Evolutionary conservation across 2,113 vertebrate genomes (phyloP).

Genomic region (Haemorhous mexicanus): DNA sequence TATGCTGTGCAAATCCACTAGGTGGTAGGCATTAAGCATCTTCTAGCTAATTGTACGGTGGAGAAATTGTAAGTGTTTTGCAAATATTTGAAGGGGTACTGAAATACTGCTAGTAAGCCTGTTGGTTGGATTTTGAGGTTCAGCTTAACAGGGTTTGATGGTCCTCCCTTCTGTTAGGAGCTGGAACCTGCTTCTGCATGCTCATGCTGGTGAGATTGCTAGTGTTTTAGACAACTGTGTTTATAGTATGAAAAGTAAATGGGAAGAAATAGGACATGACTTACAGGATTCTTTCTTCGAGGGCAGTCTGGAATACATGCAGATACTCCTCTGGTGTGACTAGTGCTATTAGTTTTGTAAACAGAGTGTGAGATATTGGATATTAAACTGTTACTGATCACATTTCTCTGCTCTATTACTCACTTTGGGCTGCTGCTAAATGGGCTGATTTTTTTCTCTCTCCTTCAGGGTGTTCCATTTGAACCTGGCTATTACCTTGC

Average conservation of each 20-base stretch:
- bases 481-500: background rate
- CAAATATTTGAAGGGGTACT: background rate
- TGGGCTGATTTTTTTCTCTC: background rate
- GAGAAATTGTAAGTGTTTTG: background rate
- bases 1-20: constrained; percentile 41
- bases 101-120: background rate
- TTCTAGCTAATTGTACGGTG: background rate
- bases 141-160: background rate
- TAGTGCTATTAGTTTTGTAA: background rate
- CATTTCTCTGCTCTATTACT: background rate
- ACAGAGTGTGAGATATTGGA: background rate
- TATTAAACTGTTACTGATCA: background rate
- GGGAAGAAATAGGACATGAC: background rate
- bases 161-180: background rate
- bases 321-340: background rate
- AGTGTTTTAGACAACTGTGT: background rate
- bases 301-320: background rate
- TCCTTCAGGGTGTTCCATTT: background rate
- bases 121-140: background rate
- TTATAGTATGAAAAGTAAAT: background rate
- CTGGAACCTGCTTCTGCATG: background rate
- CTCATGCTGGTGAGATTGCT: background rate
- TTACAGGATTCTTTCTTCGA: background rate
- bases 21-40: constrained; percentile 50
- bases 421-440: background rate